Percentiles rank a stretch among this genome's conserved stretches.
phyloP scores from a whole-genome alignment of 2,888 invertebrate species.

The Leucania comma region DNA sequence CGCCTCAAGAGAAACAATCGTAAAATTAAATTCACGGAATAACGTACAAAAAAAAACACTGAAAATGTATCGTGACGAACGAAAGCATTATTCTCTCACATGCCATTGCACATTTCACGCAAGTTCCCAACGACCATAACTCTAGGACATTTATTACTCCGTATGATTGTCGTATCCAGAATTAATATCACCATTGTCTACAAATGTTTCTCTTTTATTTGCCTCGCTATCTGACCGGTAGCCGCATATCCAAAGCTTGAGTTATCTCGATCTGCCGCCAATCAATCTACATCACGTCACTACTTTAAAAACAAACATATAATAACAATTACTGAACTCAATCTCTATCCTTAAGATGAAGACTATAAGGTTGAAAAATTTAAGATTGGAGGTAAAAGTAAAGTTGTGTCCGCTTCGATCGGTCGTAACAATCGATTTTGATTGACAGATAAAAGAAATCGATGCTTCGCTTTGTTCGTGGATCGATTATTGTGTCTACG shows the following conservation, averaged over 20 bases:
- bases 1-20: conserved; percentile 22
- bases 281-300: conserved; percentile 78
- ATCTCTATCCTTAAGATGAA: conserved; percentile 22
- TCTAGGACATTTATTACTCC: conserved; percentile 65
- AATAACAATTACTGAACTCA: conserved; percentile 5
- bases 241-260: conserved; percentile 78
- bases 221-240: conserved; percentile 75
- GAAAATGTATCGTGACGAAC: conserved; percentile 59
- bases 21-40: conserved; percentile 46
- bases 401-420: conserved; percentile 65
- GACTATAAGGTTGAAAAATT: conserved; percentile 16
- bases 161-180: conserved; percentile 67
- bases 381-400: not conserved
- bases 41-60: conserved; percentile 48
- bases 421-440: conserved; percentile 83
- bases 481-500: conserved; percentile 81
- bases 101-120: conserved; percentile 63
- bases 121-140: conserved; percentile 58
- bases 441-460: conserved; percentile 87
- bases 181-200: conserved; percentile 68
- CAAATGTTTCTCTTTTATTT: conserved; percentile 67
- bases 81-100: conserved; percentile 60
- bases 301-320: conserved; percentile 57
- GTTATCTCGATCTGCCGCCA: conserved; percentile 83
- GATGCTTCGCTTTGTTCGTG: conserved; percentile 80